A percentile compares a stretch with the other conserved stretches of the same genome.
Evolutionary conservation across 37 sponge, comb jelly and placozoan species (phyloP).

Genomic region (Bolinopsis microptera): DNA sequence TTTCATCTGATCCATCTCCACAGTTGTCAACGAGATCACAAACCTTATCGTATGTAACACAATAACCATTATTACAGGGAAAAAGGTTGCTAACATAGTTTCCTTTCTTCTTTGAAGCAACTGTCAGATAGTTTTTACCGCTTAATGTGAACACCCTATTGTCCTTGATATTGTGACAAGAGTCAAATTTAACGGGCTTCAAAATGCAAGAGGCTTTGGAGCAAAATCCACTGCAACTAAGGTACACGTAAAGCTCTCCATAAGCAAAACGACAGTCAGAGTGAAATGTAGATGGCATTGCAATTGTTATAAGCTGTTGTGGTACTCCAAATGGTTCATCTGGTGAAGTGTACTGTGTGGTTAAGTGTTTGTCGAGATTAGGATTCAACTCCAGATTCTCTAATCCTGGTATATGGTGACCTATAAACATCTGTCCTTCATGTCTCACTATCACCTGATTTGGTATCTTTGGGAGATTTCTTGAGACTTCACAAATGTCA

Average conservation of each 20-base stretch:
- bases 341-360: not conserved
- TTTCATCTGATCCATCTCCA: slow-evolving; percentile 31
- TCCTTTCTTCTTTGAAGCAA: not conserved
- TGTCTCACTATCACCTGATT: not conserved
- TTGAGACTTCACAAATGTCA: not conserved
- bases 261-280: not conserved
- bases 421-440: not conserved
- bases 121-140: not conserved
- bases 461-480: not conserved
- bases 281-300: not conserved
- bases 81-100: not conserved
- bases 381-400: not conserved
- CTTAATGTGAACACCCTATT: slow-evolving; percentile 3
- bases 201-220: not conserved
- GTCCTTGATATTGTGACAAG: slow-evolving; percentile 9
- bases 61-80: slow-evolving; percentile 7
- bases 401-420: not conserved
- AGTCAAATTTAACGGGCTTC: not conserved
- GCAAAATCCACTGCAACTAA: slow-evolving; percentile 2
- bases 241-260: slow-evolving; percentile 15
- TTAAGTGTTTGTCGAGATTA: not conserved
- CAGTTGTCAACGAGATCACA: not conserved
- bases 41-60: not conserved
- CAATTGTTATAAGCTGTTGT: not conserved
- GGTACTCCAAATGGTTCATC: slow-evolving; percentile 10